Conservation (phyloP, 2,888 invertebrate species). For the Amiota communis region DNA sequence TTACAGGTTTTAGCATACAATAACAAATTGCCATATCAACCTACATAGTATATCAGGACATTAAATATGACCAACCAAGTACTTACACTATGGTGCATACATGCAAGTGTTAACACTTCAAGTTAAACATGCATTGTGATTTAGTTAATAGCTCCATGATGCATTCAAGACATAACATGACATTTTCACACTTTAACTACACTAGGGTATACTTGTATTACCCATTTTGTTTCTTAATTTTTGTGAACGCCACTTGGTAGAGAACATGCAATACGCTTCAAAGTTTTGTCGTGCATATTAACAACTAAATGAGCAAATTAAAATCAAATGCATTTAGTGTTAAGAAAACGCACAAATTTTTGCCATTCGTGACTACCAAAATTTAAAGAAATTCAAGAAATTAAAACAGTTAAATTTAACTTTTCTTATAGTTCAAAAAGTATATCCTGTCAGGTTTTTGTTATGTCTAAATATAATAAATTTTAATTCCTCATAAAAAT, state of each 20-base stretch:
- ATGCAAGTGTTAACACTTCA: no score
- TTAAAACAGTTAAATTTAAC: not conserved
- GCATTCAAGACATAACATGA: slow-evolving; percentile 61
- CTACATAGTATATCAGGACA: not conserved
- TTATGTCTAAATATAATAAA: no score
- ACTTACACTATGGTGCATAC: no score
- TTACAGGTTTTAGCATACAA: slow-evolving; percentile 1
- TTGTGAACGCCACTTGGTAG: slow-evolving; percentile 64
- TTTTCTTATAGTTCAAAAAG: no score
- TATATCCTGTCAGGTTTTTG: no score
- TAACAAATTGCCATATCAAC: not conserved
- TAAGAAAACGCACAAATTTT: not conserved
- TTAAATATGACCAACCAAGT: no score
- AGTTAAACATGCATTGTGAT: no score
- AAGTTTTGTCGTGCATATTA: not conserved
- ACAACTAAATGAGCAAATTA: not conserved
- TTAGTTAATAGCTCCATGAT: no score
- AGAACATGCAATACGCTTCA: slow-evolving; percentile 40
- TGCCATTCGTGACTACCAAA: not conserved
- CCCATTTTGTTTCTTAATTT: slow-evolving; percentile 35
- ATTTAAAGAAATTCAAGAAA: not conserved
- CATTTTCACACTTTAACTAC: slow-evolving; percentile 70
- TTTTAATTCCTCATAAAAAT: no score
- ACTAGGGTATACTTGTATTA: no score
- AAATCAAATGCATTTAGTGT: not conserved